Conservation (phyloP, 2,888 invertebrate species). For the Cerastis leucographa region DNA sequence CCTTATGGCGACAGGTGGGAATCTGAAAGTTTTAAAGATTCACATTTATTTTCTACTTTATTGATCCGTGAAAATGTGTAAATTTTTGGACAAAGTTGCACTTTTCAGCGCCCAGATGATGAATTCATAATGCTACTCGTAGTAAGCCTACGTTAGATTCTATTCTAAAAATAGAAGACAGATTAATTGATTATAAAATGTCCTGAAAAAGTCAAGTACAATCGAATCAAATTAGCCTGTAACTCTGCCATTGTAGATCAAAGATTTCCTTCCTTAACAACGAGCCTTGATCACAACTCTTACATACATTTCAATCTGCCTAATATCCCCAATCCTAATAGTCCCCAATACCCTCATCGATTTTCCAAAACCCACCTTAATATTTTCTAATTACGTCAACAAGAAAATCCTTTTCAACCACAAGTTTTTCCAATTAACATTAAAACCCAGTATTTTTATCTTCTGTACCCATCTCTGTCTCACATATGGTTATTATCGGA, state of each 20-base stretch:
- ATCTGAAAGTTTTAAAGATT: neutral
- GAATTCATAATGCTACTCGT: neutral
- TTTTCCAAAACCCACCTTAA: neutral
- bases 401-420: slow-evolving; percentile 40
- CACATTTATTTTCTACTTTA: neutral
- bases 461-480: slow-evolving; percentile 18
- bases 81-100: neutral
- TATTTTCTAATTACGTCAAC: slow-evolving; percentile 12
- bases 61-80: neutral
- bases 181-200: neutral
- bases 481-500: slow-evolving; percentile 43
- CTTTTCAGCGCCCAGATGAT: neutral
- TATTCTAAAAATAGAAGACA: neutral
- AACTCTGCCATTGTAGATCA: neutral
- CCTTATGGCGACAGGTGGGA: neutral
- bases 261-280: neutral
- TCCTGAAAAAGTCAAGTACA: neutral
- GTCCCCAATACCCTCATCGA: neutral
- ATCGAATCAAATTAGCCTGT: neutral
- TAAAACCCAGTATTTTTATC: slow-evolving; percentile 40
- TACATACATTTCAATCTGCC: neutral
- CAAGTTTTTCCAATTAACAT: slow-evolving; percentile 12
- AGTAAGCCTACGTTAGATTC: neutral
- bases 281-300: neutral
- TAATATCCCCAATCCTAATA: neutral